A percentile compares a stretch with the other conserved stretches of the same genome.
Conservation (phyloP, 2,113 vertebrate genomes). For the Pampusana beccarii region DNA sequence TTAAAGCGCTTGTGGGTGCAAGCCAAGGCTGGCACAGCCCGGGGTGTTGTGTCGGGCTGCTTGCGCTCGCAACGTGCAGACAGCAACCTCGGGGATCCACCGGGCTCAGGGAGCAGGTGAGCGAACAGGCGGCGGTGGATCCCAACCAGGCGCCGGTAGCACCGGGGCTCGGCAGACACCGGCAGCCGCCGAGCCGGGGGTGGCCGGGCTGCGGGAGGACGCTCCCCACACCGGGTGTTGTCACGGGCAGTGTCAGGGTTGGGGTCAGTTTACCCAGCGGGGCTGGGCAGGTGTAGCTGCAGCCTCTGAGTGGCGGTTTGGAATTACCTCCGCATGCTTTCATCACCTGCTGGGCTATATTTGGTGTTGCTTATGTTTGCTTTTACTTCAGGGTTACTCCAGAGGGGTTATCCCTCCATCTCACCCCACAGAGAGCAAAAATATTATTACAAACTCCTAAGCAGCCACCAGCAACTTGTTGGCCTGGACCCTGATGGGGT, state of each 20-base stretch:
- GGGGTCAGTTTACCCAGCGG: constrained; percentile 24
- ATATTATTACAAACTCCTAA: too few species aligned
- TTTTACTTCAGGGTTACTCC: background rate
- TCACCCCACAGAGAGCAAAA: background rate
- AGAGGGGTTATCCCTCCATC: background rate
- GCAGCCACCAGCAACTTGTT: fast-evolving
- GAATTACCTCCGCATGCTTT: background rate
- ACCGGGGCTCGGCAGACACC: fast-evolving
- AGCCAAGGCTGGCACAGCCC: background rate
- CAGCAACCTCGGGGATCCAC: fast-evolving
- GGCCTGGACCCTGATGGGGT: background rate
- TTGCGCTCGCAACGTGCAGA: background rate
- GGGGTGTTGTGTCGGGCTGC: background rate
- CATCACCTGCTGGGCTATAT: background rate
- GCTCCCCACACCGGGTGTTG: background rate
- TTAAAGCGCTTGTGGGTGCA: background rate
- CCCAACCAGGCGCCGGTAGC: background rate
- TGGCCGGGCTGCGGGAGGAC: background rate
- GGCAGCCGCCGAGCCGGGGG: background rate
- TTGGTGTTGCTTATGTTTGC: background rate
- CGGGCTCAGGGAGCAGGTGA: background rate
- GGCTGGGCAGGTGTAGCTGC: background rate
- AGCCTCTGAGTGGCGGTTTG: background rate
- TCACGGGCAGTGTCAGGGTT: background rate
- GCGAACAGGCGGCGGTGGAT: background rate